Evolutionary conservation across 2,113 vertebrate species (phyloP).

Genomic region (Onychostoma macrolepis): DNA sequence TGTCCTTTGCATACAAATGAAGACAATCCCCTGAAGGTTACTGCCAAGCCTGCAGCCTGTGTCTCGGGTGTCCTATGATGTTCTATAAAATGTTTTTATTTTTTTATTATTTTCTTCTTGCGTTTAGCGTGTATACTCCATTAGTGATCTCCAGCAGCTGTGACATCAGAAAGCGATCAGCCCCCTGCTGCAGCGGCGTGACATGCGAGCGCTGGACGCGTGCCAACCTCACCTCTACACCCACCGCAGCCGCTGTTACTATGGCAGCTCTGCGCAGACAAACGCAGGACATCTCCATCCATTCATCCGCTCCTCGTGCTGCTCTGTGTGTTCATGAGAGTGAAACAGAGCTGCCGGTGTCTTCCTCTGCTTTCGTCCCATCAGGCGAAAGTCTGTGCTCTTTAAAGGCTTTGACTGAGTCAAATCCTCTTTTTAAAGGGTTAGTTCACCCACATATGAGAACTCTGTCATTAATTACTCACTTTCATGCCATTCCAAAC

Average conservation of each 20-base stretch:
- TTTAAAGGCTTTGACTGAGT: not conserved
- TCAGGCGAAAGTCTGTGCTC: not conserved
- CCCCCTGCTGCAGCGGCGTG: not conserved
- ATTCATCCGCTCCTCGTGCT: not conserved
- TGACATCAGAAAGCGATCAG: slow-evolving; percentile 52
- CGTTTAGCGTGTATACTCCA: slow-evolving; percentile 55
- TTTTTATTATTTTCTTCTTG: not conserved
- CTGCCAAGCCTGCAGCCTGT: not conserved
- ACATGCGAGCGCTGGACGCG: not conserved
- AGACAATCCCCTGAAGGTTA: not conserved
- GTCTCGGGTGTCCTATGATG: not conserved
- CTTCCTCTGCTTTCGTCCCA: not conserved
- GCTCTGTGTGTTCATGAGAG: slow-evolving; percentile 7
- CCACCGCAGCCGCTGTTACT: slow-evolving; percentile 56
- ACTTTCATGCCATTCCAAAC: too few relatives aligned
- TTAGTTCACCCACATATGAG: not conserved
- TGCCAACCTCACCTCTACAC: not conserved
- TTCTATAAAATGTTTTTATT: not conserved
- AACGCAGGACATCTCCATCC: slow-evolving; percentile 18
- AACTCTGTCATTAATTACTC: too few relatives aligned
- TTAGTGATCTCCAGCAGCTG: slow-evolving; percentile 57
- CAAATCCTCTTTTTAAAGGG: not conserved
- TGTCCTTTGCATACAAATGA: slow-evolving; percentile 14
- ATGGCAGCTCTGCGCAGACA: slow-evolving; percentile 56
- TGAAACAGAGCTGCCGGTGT: not conserved